Evolutionary conservation across 2,797 vertebrate genomes (phyloP), one percentile per base, ranked within the genome.

Genomic region (Hippopotamyrus pictus): DNA sequence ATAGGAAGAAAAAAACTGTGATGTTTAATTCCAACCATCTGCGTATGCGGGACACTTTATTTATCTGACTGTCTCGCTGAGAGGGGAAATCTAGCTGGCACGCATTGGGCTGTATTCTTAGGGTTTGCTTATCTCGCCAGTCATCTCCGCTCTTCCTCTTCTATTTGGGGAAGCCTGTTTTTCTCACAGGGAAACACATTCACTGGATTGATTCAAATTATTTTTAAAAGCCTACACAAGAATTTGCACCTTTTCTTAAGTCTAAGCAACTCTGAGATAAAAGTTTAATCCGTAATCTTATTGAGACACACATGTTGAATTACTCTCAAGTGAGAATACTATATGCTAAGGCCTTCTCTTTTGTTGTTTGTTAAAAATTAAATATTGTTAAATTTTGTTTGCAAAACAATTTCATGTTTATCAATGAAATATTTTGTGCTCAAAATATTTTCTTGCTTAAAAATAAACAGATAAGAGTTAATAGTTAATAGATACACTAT

Each of bases 1-100:
- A 96, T 95, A 94, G 94, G 93, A 93, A 84, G 87, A 84, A 85
- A 85, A 90, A 85, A 53, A 88, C 7, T 19, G 19, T 73, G 86
- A 83, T 88, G 33, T 53, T 82, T 76, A 33, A 29, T 59, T 44
- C 12, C 53, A 14, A 50, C 54, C 17, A 17, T 84, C 22, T 90
- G 89, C 69, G 86, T 84, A 57, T 57, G 62, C 76, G 41, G 76
- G 87, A 79, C 57, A 46, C 25, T 90, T 90, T 90, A 90, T 90
- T 90, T 88, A 88, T 90, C 86, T 53, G 53, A 69, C 73, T 84
- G 76, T 88, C 87, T 90, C 87, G 22, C 51, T 46, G 89, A 62
- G 54, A 88, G 54, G 89, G 87, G 87, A 88, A 51, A 62, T 59
- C 29, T 88, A 76, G 37, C 54, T 88, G 89, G 89, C 89, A 90